phyloP scores from a whole-genome alignment of 2,113 vertebrate genomes.

The Irena cyanogastra region DNA sequence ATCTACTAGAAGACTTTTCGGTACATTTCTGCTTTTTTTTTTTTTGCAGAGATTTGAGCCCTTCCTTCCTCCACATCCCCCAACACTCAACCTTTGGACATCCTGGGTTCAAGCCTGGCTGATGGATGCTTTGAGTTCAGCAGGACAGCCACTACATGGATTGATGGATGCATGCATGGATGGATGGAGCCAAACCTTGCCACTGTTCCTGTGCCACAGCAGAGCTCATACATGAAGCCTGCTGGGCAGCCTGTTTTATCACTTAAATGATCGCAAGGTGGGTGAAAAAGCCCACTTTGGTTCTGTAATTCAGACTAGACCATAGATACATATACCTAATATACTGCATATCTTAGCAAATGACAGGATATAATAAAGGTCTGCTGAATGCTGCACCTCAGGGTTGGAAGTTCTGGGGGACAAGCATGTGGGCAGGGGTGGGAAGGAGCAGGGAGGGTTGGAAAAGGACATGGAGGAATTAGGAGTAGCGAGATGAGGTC shows the following conservation, averaged over 20 bases:
- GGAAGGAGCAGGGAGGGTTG: not conserved
- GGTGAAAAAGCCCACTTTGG: not conserved
- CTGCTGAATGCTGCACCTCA: not conserved
- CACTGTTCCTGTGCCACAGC: not conserved
- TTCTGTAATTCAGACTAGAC: not conserved
- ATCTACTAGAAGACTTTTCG: not conserved
- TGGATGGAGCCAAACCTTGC: not conserved
- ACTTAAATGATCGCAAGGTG: not conserved
- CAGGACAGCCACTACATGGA: not conserved
- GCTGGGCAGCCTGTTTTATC: not conserved
- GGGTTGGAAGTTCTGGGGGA: not conserved
- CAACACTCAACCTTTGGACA: not conserved
- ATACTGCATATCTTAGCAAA: not conserved
- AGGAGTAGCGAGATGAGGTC: not conserved
- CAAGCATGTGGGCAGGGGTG: not conserved
- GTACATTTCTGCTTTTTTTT: not conserved
- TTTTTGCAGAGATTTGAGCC: not conserved
- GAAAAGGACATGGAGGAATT: not conserved
- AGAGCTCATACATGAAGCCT: not conserved
- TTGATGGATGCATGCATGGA: not conserved
- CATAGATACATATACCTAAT: not conserved
- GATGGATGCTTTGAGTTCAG: not conserved
- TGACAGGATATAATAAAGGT: not conserved
- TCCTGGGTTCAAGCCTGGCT: not conserved
- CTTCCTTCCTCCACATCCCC: not conserved